phyloP scores from a whole-genome alignment of 2,888 invertebrate species.

The Litoditis marina region DNA sequence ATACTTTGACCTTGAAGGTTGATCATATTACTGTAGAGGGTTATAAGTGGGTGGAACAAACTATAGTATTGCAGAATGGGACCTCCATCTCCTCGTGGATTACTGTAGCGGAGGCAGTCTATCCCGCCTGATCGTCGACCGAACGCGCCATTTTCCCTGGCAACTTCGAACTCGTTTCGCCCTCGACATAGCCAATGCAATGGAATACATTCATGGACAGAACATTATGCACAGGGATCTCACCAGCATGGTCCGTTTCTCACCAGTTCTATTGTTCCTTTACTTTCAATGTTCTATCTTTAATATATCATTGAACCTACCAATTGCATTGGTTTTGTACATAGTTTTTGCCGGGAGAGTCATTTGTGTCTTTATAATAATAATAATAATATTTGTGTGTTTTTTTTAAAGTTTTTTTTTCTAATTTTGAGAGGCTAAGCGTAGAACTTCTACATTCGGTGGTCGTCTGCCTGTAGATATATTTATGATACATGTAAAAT shows the following conservation, averaged over 20 bases:
- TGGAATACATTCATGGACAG: conserved; percentile 86
- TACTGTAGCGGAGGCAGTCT: conserved; percentile 91
- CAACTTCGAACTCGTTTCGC: conserved; percentile 4
- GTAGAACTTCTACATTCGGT: too few relatives aligned
- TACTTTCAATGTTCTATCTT: not conserved
- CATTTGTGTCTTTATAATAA: too few relatives aligned
- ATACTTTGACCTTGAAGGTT: too few relatives aligned
- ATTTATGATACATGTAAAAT: too few relatives aligned
- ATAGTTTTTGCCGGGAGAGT: not conserved
- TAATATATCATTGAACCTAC: not conserved
- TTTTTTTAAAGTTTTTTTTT: too few relatives aligned
- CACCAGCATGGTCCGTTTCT: conserved; percentile 80
- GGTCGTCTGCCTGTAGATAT: too few relatives aligned
- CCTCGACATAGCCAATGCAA: conserved; percentile 82
- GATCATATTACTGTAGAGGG: too few relatives aligned
- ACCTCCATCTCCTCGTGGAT: conserved; percentile 63
- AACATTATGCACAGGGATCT: conserved; percentile 92
- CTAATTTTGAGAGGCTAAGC: too few relatives aligned
- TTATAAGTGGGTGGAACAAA: too few relatives aligned
- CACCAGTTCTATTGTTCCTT: too few relatives aligned
- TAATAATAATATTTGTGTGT: too few relatives aligned
- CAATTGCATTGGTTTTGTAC: not conserved
- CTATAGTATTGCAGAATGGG: conserved; percentile 46
- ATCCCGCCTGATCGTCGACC: conserved; percentile 81
- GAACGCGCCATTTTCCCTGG: conserved; percentile 17